Base-by-base conservation (phyloP, 2,888 invertebrate species). In the Thymelicus acteon region DNA sequence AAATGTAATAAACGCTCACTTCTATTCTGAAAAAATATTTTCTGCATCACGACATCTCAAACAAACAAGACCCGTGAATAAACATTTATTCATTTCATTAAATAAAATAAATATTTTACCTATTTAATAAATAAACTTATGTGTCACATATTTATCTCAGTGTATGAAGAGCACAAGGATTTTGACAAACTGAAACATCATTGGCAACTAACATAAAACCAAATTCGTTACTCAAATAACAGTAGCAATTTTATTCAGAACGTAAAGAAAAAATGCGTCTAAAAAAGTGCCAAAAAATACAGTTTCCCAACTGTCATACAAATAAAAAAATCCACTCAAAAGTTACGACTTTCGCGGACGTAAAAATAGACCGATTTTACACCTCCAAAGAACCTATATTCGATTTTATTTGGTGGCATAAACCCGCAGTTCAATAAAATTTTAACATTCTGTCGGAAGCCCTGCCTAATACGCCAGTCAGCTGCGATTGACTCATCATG, bases 311-410 rank as follows among this genome's bases (percentile, higher is more conserved):
- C 81, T 88, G 87, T 84, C 86, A 80, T 82, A 78, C 83, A 76
- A 88, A 91, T 92, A 91, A 90, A 87, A 82, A 91, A 89, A 85
- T 83, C 86, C 84, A 88, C 85, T 88, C 81, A 82, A 81, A 84
- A 83, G 84, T 90, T 89, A 92, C 88, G 84, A 86, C 85, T 79
- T 79, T 81, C 78, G 79, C 82, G 81, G 82, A 85, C 85, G 86
- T 89, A 91, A 93, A 91, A 92, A 89, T 89, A 87, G 87, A 88
- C 85, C 84, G 84, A 89, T 90, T 91, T 90, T 86, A 89, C 92
- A 91, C 90, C 88, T 91, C 85, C 78, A 85, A 83, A 85, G 84
- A 80, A 84, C 82, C 85, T 80, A 82, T 83, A 86, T 81, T 79
- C 82, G 83, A 86, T 89, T 89, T 91, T 91, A 90, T 91, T 86